These are phyloP conservation scores for Pogonocherus hispidulus DNA, from an alignment of 2,888 invertebrate species.

Conservation along the genomic window DNA sequence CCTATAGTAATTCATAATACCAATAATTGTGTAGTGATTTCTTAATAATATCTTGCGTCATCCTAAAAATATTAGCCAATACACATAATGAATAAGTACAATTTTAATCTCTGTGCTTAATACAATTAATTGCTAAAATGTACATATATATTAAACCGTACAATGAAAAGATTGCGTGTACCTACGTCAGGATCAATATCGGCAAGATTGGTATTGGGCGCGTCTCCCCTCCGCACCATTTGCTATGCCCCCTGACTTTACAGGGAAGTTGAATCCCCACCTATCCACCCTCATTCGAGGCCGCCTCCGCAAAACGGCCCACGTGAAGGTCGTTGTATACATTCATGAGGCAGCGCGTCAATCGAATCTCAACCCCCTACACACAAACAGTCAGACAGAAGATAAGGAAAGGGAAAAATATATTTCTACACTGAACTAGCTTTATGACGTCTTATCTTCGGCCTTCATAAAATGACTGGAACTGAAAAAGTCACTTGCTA, in stretches of 20 bases:
- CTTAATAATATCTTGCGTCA: too few species aligned
- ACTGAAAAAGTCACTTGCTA: too few species aligned
- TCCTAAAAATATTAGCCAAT: too few species aligned
- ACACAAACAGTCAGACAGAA: neutral
- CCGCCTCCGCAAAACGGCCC: constrained; percentile 26
- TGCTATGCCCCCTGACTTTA: constrained; percentile 22
- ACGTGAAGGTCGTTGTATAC: constrained; percentile 23
- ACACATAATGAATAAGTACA: too few species aligned
- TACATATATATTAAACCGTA: constrained; percentile 1
- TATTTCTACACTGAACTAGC: neutral
- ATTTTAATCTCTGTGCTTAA: neutral
- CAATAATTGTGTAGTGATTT: too few species aligned
- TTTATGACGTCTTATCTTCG: too few species aligned
- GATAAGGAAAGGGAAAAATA: neutral
- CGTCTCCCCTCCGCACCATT: constrained; percentile 42
- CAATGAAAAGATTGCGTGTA: constrained; percentile 40
- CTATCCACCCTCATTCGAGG: constrained; percentile 16
- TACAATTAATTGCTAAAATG: constrained; percentile 13
- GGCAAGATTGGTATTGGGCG: constrained; percentile 50
- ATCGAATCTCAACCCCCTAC: constrained; percentile 27
- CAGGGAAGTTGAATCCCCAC: constrained; percentile 14
- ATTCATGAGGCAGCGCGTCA: constrained; percentile 13
- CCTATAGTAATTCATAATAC: too few species aligned
- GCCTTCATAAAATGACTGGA: too few species aligned
- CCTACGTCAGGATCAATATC: constrained; percentile 49